Conservation (phyloP, 2,888 invertebrate species). For the Apantesis nais region DNA sequence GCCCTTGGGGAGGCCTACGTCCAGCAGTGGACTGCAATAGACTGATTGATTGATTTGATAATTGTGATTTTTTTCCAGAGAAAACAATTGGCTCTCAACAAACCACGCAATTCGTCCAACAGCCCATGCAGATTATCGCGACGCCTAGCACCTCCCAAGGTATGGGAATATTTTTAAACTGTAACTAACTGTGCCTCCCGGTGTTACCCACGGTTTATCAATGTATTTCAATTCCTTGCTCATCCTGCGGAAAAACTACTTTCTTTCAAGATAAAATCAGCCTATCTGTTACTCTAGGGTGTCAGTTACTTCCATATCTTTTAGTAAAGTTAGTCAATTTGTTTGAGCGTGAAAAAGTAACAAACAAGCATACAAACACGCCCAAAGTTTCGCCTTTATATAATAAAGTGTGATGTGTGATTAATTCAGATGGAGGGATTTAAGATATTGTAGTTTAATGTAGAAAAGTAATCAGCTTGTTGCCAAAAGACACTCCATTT, state of each 20-base stretch:
- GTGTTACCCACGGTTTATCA: neutral
- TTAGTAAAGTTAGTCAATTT: neutral
- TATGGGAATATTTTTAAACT: constrained; percentile 37
- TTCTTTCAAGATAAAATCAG: neutral
- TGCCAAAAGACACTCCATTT: neutral
- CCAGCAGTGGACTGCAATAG: too few relatives aligned
- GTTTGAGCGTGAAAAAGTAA: neutral
- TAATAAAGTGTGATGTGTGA: too few relatives aligned
- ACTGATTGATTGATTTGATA: neutral
- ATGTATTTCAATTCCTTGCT: neutral
- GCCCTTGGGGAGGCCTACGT: too few relatives aligned
- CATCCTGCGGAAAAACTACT: neutral
- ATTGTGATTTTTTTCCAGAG: constrained; percentile 55
- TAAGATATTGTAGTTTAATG: too few relatives aligned
- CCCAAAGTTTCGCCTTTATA: neutral
- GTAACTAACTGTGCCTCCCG: neutral
- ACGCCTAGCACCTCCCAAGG: constrained; percentile 76
- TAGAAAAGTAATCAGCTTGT: too few relatives aligned
- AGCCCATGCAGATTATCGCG: constrained; percentile 80
- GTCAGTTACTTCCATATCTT: neutral
- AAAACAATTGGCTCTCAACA: constrained; percentile 69
- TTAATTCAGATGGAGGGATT: too few relatives aligned
- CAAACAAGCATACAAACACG: neutral
- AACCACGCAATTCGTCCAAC: constrained; percentile 71
- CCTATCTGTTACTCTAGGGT: too few relatives aligned